Evolutionary conservation across 1,140 invertebrate species (phyloP).

Genomic region (Aphidius gifuensis): DNA sequence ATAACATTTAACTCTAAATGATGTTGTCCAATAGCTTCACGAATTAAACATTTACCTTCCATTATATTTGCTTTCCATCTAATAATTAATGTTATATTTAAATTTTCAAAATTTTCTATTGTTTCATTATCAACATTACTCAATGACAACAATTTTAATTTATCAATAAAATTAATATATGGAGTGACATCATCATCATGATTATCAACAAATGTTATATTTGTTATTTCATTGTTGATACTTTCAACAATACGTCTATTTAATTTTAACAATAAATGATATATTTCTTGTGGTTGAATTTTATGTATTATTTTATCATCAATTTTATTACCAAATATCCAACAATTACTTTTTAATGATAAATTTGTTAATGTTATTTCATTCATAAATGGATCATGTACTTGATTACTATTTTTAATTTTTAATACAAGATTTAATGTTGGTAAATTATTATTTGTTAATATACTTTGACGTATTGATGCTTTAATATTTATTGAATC

Average conservation of each 20-base stretch:
- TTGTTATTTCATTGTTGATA: conserved; percentile 38
- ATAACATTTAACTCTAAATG: conserved; percentile 47
- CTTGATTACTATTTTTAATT: conserved; percentile 66
- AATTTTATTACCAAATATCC: conserved; percentile 52
- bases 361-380: conserved; percentile 62
- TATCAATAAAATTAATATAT: conserved; percentile 45
- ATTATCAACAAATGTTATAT: conserved; percentile 42
- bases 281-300: conserved; percentile 56
- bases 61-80: conserved; percentile 46
- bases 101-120: conserved; percentile 33
- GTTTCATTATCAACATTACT: conserved; percentile 25
- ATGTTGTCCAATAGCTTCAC: conserved; percentile 50
- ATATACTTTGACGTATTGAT: conserved; percentile 54
- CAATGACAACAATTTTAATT: conserved; percentile 31
- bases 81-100: conserved; percentile 44
- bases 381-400: conserved; percentile 59
- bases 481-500: conserved; percentile 64
- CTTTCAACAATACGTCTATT: conserved; percentile 31
- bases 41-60: conserved; percentile 36
- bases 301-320: conserved; percentile 44
- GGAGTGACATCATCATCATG: conserved; percentile 34
- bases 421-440: conserved; percentile 63
- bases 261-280: conserved; percentile 55
- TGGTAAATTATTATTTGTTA: conserved; percentile 51
- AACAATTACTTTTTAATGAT: conserved; percentile 57